These are phyloP conservation scores for Hypena proboscidalis DNA, from an alignment of 2,888 invertebrate species.

Conservation along the genomic window DNA sequence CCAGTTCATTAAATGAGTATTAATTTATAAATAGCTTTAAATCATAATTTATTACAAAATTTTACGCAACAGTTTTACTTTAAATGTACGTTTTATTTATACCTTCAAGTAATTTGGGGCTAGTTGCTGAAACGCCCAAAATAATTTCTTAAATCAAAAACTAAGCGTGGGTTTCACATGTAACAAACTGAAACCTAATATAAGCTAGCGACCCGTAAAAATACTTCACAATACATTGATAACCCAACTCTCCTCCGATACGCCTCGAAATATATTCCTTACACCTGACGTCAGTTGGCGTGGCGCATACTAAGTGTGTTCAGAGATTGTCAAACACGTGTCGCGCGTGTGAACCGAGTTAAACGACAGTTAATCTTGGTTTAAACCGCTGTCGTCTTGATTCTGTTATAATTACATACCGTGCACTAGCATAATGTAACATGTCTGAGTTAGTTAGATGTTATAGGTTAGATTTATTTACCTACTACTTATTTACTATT, in stretches of 20 bases:
- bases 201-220: not conserved
- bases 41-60: too few species aligned
- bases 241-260: not conserved
- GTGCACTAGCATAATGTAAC: slow-evolving; percentile 33
- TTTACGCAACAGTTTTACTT: too few species aligned
- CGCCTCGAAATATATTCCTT: slow-evolving; percentile 24
- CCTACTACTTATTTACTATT: too few species aligned
- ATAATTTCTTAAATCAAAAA: too few species aligned
- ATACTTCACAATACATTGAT: not conserved
- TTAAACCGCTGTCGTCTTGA: slow-evolving; percentile 37
- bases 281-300: slow-evolving; percentile 14
- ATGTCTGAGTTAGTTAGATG: slow-evolving; percentile 12
- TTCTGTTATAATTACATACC: slow-evolving; percentile 35
- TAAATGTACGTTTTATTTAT: too few species aligned
- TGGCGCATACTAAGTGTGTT: slow-evolving; percentile 24
- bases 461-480: not conserved
- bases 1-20: too few species aligned
- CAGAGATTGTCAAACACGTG: slow-evolving; percentile 63
- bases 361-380: slow-evolving; percentile 61
- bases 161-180: too few species aligned
- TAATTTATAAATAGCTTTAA: too few species aligned
- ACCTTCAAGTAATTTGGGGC: too few species aligned
- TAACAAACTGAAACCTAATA: too few species aligned
- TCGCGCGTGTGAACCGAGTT: slow-evolving; percentile 41
- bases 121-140: too few species aligned